Percentiles rank a stretch among this genome's conserved stretches.
Conservation (phyloP, 1,140 invertebrate genomes). For the Aradophagus sp. region DNA sequence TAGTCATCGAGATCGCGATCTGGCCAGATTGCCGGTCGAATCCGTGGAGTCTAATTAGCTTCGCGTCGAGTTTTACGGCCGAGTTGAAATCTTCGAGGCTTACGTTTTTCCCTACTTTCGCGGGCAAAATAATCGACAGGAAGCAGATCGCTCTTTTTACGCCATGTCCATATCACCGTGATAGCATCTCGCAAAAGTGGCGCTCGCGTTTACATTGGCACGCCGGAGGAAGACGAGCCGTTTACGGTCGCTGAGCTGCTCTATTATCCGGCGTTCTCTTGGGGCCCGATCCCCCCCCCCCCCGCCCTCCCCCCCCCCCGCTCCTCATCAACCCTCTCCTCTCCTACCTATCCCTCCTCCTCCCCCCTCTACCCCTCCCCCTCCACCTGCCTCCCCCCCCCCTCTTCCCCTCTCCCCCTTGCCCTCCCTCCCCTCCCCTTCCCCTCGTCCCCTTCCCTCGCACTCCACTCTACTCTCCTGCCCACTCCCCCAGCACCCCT, state of each 20-base stretch:
- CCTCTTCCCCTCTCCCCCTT: too few relatives aligned
- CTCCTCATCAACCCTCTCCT: too few relatives aligned
- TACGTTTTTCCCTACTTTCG: slow-evolving; percentile 32
- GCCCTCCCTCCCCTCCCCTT: too few relatives aligned
- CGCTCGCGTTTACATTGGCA: slow-evolving; percentile 40
- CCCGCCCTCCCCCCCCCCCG: too few relatives aligned
- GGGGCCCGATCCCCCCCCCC: slow-evolving; percentile 35
- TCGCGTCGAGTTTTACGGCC: slow-evolving; percentile 9
- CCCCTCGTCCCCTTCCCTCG: too few relatives aligned
- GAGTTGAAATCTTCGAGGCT: slow-evolving; percentile 15
- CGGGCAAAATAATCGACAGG: slow-evolving; percentile 48
- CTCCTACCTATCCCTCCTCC: too few relatives aligned
- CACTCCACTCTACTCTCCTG: too few relatives aligned
- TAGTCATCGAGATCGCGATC: too few relatives aligned
- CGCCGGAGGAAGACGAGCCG: slow-evolving; percentile 45
- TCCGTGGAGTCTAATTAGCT: slow-evolving; percentile 16
- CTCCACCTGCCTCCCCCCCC: too few relatives aligned
- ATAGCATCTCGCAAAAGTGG: slow-evolving; percentile 46
- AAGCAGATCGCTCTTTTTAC: slow-evolving; percentile 53
- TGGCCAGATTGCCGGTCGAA: too few relatives aligned
- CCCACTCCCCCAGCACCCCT: too few relatives aligned
- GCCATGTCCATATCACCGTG: slow-evolving; percentile 46
- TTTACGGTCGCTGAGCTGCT: slow-evolving; percentile 50
- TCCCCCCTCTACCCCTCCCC: too few relatives aligned
- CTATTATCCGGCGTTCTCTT: slow-evolving; percentile 50